A percentile compares a stretch with the other conserved stretches of the same genome.
phyloP scores from a whole-genome alignment of 2,888 invertebrate species.

The Escarpia spicata region DNA sequence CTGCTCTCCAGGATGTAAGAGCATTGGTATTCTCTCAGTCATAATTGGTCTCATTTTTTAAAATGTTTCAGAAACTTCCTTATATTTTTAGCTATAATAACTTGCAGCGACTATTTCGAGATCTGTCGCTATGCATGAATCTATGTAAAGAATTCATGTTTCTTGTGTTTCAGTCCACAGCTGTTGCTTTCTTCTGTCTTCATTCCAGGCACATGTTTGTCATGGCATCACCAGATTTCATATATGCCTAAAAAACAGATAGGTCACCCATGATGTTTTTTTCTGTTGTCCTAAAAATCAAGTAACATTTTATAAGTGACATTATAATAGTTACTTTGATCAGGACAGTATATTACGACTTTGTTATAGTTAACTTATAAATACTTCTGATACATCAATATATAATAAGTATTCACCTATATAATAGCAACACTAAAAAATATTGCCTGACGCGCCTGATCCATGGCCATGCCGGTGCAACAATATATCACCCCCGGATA shows the following conservation, averaged over 20 bases:
- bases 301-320: no score
- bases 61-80: neutral
- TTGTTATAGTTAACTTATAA: no score
- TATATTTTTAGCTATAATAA: neutral
- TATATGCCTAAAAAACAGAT: neutral
- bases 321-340: no score
- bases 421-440: no score
- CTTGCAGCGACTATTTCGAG: neutral
- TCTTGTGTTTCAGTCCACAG: neutral
- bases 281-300: no score
- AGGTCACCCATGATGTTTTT: neutral
- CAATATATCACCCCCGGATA: no score
- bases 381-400: no score
- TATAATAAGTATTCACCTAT: no score
- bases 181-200: neutral
- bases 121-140: neutral
- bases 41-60: neutral
- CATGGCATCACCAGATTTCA: no score
- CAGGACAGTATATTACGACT: no score
- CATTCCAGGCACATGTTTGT: neutral
- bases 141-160: constrained; percentile 1
- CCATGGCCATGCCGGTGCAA: no score
- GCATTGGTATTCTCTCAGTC: neutral
- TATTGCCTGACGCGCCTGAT: no score
- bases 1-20: neutral